Evolutionary conservation across 2,797 vertebrate genomes (phyloP), one percentile per base, ranked within the genome.

Genomic region (Galago senegalensis): DNA sequence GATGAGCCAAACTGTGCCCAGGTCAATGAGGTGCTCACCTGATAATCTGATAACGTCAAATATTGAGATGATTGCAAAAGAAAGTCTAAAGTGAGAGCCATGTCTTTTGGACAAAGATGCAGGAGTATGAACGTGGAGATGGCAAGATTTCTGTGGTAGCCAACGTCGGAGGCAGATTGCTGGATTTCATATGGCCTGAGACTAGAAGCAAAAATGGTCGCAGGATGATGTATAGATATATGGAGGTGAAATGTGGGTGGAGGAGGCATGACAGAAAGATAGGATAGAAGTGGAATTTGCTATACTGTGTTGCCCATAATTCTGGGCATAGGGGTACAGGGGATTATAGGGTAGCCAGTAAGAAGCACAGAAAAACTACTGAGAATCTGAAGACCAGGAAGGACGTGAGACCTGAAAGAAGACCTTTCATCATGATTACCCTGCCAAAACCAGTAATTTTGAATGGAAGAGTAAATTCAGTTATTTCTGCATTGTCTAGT

Each of bases 341-440:
- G 0, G 10, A 23, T 16, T 1, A 2, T 1, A 58, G 5, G 10
- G 1, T 2, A 21, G 1, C 12, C 20, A 11, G 7, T 1, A 77
- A n/a, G 40, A 53, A 23, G 60, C 13, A 60, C 25, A 29, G 16
- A 87, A 46, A 93, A 43, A 5, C 13, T 7, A 13, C 4, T 21
- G 73, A 1, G 2, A 17, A 56, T 75, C 34, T 70, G 34, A 95
- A 82, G 61, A 56, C 37, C 23, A 31, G 53, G 77, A 70, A 49
- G 31, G 29, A 86, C 18, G 29, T 56, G 80, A 17, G 17, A 5
- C 27, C 65, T 49, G 61, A 49, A 69, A 67, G 61, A 94, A 81
- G 21, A 49, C 5, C 29, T 58, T 34, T 81, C 8, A 29, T 53
- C 31, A 40, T 31, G 23, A 37, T 40, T 23, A n/a, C 6, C 60